A percentile compares a stretch with the other conserved stretches of the same genome.
phyloP scores from a whole-genome alignment of 1,140 invertebrate species.

The Ctenoplectra terminalis region DNA sequence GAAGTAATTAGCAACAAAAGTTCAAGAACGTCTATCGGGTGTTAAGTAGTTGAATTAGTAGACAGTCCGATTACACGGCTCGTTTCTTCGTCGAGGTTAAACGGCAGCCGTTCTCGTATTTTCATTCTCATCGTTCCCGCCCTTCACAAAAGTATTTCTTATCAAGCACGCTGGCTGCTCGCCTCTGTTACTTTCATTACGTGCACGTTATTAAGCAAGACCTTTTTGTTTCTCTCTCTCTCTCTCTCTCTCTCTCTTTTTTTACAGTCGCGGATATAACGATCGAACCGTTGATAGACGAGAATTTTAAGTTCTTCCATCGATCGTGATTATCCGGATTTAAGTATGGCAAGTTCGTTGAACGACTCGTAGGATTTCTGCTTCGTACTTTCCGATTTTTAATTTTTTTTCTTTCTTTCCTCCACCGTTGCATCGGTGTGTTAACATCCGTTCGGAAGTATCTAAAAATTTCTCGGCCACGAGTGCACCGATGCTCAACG shows the following conservation, averaged over 20 bases:
- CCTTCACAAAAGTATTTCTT: conserved; percentile 22
- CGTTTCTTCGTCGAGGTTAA: conserved; percentile 28
- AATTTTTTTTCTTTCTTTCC: too few species aligned
- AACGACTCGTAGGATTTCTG: too few species aligned
- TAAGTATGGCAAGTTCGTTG: neutral
- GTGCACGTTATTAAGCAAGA: conserved; percentile 3
- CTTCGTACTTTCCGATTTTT: neutral
- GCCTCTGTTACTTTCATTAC: conserved; percentile 7
- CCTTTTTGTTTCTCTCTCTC: neutral
- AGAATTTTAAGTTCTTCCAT: neutral
- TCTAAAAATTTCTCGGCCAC: neutral
- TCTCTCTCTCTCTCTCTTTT: neutral
- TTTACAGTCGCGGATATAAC: neutral
- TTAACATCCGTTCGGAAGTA: neutral
- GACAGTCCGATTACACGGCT: conserved; percentile 44
- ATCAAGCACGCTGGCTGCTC: neutral
- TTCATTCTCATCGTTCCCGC: neutral
- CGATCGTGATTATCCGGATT: conserved; percentile 3
- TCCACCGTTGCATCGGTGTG: neutral
- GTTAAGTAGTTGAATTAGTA: conserved; percentile 36
- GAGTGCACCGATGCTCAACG: neutral
- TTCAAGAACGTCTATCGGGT: conserved; percentile 25
- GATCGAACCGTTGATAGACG: neutral
- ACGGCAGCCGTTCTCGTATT: neutral
- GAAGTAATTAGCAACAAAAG: conserved; percentile 41